Base-by-base conservation (phyloP, 2,113 vertebrate genomes). In the Eurystomus gularis region DNA sequence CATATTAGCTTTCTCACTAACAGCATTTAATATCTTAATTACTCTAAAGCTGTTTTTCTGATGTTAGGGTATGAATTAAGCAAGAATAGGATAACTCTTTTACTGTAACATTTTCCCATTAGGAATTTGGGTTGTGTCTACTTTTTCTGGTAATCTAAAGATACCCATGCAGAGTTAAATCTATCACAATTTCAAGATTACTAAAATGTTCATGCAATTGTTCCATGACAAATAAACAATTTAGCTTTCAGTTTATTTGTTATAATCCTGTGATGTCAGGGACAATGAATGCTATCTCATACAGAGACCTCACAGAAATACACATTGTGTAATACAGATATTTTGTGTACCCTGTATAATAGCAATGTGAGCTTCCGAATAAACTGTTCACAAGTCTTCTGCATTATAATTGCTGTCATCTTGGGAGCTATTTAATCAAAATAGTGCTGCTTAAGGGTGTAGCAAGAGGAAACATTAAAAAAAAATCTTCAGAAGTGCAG, bases 381-480 rank as follows among this genome's bases (percentile, higher is more conserved):
- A 96, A 97, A 96, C 68, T 97, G 79, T 95, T 94, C 77, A 85
- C 76, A 93, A 96, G 81, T 82, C 78, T 95, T 69, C 73, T 89
- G 92, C 82, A 93, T 96, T 96, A 91, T 96, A 97, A 96, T 96
- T 93, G 93, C 68, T 73, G 51, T 92, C 64, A 90, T 94, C 94
- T 93, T 70, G 94, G 94, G 90, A 98, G 61, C 94, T 97, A 95
- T 98, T 98, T 97, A 97, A 97, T 96, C 93, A 97, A 97, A 97
- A 97, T 95, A 94, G 73, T 72, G 97, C 75, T 93, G 81, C 79
- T 96, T 96, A 97, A 97, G 92, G 91, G 80, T 90, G 72, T 80
- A 93, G 83, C 76, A 96, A 93, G 83, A 97, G 60, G 37, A 98
- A 93, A 96, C 39, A 90, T 44, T 42, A 52, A 89, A 93, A 95